Conservation (phyloP, 1,140 invertebrate species). For the Solenopsis invicta region DNA sequence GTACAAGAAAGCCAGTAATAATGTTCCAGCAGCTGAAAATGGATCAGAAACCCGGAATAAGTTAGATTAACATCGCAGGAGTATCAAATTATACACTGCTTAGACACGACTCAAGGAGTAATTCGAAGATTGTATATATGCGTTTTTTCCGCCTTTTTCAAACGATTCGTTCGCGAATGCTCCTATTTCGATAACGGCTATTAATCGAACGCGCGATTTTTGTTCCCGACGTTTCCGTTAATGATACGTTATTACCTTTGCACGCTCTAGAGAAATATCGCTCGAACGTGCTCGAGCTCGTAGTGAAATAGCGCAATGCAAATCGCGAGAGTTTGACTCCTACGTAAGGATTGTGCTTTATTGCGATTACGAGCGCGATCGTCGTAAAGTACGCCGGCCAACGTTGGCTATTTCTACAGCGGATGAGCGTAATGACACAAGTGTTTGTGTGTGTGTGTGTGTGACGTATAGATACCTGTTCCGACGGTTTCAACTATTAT, state of each 20-base stretch:
- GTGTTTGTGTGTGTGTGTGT: background rate
- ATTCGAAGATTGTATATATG: background rate
- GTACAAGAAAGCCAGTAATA: slow-evolving; percentile 5
- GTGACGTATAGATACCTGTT: slow-evolving; percentile 11
- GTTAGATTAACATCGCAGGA: background rate
- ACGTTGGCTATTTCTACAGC: slow-evolving; percentile 15
- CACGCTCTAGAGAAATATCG: background rate
- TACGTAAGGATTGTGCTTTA: slow-evolving; percentile 38
- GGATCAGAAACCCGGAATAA: too few species aligned
- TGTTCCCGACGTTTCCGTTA: background rate
- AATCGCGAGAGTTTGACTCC: slow-evolving; percentile 34
- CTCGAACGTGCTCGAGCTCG: background rate
- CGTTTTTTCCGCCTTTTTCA: background rate
- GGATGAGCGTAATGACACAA: slow-evolving; percentile 43
- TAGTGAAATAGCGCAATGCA: background rate
- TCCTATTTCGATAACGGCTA: slow-evolving; percentile 12
- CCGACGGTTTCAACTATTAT: slow-evolving; percentile 31
- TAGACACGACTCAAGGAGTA: background rate
- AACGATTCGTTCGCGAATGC: background rate
- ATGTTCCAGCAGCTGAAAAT: background rate
- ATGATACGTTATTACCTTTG: slow-evolving; percentile 18
- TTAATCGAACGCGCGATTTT: slow-evolving; percentile 14
- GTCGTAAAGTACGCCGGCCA: slow-evolving; percentile 41
- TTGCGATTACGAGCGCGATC: slow-evolving; percentile 40
- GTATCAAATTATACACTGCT: background rate